Evolutionary conservation across 1,140 invertebrate species (phyloP).

Genomic region (Bombus huntii): DNA sequence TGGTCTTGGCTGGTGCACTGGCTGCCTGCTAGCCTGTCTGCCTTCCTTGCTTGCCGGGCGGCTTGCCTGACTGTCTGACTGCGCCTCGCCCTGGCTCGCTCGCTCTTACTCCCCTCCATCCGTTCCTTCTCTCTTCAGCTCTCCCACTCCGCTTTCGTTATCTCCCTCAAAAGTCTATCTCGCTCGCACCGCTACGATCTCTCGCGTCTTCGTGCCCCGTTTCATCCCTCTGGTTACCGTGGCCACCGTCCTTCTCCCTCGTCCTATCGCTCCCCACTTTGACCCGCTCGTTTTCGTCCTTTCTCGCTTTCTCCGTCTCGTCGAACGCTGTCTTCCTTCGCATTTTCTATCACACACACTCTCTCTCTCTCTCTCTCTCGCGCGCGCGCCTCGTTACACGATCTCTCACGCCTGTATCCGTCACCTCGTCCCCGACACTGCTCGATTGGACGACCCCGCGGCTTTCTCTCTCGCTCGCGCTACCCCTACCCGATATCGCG

Average conservation of each 20-base stretch:
- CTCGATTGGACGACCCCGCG: neutral
- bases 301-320: neutral
- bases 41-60: constrained; percentile 69
- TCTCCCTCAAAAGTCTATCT: constrained; percentile 14
- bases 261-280: constrained; percentile 16
- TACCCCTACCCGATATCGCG: constrained; percentile 37
- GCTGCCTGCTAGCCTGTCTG: constrained; percentile 70
- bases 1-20: constrained; percentile 77
- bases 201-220: neutral
- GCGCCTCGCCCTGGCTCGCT: constrained; percentile 75
- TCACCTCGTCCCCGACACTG: constrained; percentile 22
- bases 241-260: neutral
- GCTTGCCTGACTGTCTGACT: constrained; percentile 81
- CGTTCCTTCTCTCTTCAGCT: constrained; percentile 58
- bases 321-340: neutral
- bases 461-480: neutral
- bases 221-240: constrained; percentile 1
- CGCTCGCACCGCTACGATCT: neutral
- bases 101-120: constrained; percentile 67
- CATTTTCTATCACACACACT: neutral
- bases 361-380: neutral
- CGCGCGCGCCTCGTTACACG: constrained; percentile 28
- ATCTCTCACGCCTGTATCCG: constrained; percentile 60
- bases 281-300: neutral
- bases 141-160: constrained; percentile 37